Base-by-base conservation (phyloP, 2,797 vertebrate genomes). In the Acanthurus lineatus region DNA sequence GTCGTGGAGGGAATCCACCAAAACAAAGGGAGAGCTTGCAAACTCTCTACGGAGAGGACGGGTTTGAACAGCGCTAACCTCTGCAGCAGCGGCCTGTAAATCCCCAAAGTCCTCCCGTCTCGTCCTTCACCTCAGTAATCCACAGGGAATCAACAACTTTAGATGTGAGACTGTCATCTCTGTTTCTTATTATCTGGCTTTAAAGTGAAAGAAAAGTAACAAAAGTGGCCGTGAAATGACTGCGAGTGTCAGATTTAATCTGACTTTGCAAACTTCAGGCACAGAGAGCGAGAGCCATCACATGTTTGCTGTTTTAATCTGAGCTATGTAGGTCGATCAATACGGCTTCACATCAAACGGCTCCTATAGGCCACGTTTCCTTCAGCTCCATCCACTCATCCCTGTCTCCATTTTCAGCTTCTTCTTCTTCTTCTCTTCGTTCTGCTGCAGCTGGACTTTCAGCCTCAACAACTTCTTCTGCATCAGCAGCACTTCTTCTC, bases 321-420 rank as follows among this genome's bases (percentile, higher is more conserved):
- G 28, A 69, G 76, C 75, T 86, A 89, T 90, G 76, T 90, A 79
- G 91, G 90, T 70, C 89, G 88, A 92, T 94, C 92, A 86, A 92
- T 93, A 88, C 22, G 22, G 79, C 77, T 83, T 61, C 67, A 83
- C 86, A 89, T 92, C 88, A 91, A 91, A 94, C 56, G 15, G n/a
- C 77, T 83, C 68, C 59, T 68, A 70, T 75, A 64, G 75, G 51
- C 63, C 20, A 0, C 16, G 69, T 61, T 51, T 61, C 57, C 78
- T 52, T 68, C 35, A 19, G 22, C 7, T 60, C 40, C 14, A 59
- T 79, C 42, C 28, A 32, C 42, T 16, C 22, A 1, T 28, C 35
- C 28, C 66, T 67, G 6, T 20, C 44, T 49, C 62, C 63, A 32
- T 51, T 40, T 60, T 48, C 28, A 35, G 17, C 56, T 15, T 25